These are phyloP conservation scores for Dicerorhinus sumatrensis DNA, from an alignment of 2,113 vertebrate genomes.

Conservation along the genomic window DNA sequence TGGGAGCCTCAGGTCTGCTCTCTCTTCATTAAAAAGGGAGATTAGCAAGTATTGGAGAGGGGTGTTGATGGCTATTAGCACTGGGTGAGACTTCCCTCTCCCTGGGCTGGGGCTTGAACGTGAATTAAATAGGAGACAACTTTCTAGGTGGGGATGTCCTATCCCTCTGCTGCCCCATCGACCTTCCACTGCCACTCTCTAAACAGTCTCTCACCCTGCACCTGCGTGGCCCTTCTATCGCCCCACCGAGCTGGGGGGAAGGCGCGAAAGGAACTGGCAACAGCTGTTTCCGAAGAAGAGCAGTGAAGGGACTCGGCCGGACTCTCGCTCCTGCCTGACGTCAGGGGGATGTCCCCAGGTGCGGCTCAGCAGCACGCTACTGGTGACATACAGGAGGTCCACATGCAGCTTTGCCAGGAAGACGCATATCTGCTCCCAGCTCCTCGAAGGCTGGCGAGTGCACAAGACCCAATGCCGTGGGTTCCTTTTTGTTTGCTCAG, in stretches of 20 bases:
- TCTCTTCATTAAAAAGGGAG: background rate
- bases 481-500: background rate
- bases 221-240: background rate
- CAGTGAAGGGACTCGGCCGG: accelerated
- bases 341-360: background rate
- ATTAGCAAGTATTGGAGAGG: background rate
- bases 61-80: background rate
- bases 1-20: background rate
- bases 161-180: background rate
- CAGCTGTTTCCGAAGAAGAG: background rate
- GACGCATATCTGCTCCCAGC: background rate
- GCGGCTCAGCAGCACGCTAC: background rate
- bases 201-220: background rate
- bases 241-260: background rate
- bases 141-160: background rate
- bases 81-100: background rate
- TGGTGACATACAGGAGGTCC: background rate
- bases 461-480: background rate
- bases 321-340: no score
- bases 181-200: accelerated
- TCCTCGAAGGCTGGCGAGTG: accelerated
- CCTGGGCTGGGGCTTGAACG: background rate
- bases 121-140: background rate
- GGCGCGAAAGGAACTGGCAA: accelerated
- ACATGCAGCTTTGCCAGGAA: background rate